These are phyloP conservation scores for Muntiacus muntjak DNA, from an alignment of 2,113 vertebrate species.

Conservation along the genomic window DNA sequence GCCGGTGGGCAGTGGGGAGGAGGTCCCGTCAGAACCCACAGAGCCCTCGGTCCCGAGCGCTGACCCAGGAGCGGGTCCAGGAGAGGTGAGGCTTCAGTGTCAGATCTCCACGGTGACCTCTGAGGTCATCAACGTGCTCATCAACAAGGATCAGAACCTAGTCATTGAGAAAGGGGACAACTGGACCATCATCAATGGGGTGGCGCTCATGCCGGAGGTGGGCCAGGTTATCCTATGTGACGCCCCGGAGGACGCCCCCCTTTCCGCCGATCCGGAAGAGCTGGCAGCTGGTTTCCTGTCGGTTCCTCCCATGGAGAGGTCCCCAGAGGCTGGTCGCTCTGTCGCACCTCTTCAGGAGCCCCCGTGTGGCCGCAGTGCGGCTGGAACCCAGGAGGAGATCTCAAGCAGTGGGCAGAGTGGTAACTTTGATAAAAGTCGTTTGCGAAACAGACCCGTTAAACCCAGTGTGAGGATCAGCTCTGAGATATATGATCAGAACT, in stretches of 20 bases:
- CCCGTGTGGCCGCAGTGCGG: not conserved
- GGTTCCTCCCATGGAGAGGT: not conserved
- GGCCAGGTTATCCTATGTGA: not conserved
- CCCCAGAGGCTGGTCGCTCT: not conserved
- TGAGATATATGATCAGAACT: slow-evolving; percentile 29
- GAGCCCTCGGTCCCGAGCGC: rapidly evolving
- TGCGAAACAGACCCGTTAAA: slow-evolving; percentile 62
- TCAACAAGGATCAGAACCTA: slow-evolving; percentile 41
- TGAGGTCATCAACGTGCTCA: slow-evolving; percentile 52
- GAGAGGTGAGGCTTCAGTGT: slow-evolving; percentile 1
- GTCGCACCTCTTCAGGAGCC: not conserved
- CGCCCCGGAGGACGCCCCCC: not conserved
- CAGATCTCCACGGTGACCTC: slow-evolving; percentile 49
- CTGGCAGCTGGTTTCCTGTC: not conserved
- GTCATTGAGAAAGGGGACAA: slow-evolving; percentile 24
- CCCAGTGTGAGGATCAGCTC: slow-evolving; percentile 41
- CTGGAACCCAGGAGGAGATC: not conserved
- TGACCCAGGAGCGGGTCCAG: not conserved
- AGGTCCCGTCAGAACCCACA: rapidly evolving
- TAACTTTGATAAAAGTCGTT: slow-evolving; percentile 34
- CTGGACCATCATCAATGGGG: slow-evolving; percentile 48
- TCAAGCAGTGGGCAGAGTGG: not conserved
- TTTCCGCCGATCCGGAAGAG: not conserved
- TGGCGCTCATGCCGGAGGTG: not conserved
- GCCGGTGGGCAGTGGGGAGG: not conserved